A percentile compares a stretch with the other conserved stretches of the same genome.
phyloP scores from a whole-genome alignment of 2,113 vertebrate species.

The Bettongia penicillata region DNA sequence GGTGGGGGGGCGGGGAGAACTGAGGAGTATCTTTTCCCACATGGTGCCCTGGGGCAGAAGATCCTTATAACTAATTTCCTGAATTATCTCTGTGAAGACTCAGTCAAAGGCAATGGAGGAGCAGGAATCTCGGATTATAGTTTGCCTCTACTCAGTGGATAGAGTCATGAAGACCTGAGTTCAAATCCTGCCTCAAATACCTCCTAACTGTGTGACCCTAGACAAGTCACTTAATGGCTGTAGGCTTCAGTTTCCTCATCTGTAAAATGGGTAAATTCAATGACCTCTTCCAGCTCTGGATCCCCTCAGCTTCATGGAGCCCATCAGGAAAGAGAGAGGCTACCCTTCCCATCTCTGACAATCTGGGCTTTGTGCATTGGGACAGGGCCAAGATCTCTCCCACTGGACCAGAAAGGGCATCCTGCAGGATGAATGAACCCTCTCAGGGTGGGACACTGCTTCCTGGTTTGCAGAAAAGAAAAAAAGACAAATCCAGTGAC shows the following conservation, averaged over 20 bases:
- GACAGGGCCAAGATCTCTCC: background rate
- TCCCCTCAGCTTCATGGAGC: background rate
- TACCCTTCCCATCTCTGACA: background rate
- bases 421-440: background rate
- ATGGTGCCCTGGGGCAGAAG: too few species aligned
- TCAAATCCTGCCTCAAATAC: background rate
- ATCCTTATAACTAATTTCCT: background rate
- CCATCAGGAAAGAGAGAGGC: background rate
- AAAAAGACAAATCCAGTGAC: background rate
- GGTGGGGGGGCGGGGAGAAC: too few species aligned
- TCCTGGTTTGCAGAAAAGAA: background rate
- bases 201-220: background rate
- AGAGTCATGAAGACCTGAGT: background rate
- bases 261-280: background rate
- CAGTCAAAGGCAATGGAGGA: background rate
- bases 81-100: background rate
- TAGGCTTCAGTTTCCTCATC: background rate
- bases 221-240: background rate
- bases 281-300: background rate
- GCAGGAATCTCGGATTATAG: background rate
- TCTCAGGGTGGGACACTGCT: background rate
- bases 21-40: too few species aligned
- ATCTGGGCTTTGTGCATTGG: background rate
- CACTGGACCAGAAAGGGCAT: background rate
- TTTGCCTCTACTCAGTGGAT: background rate